Base-by-base conservation (phyloP, 2,888 invertebrate genomes). In the Gymnoscelis rufifasciata region DNA sequence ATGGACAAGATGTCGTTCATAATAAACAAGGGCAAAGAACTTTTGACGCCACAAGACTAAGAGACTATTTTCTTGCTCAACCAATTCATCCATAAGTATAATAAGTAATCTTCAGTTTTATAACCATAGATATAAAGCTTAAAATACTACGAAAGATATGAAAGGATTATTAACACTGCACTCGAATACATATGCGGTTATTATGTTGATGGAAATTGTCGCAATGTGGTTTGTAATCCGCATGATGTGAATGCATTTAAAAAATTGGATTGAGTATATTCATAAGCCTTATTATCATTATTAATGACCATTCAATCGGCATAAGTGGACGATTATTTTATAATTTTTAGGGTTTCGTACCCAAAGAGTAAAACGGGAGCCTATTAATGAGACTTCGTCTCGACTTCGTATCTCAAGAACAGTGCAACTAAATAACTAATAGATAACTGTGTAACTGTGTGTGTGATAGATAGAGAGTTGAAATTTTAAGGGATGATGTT, bases 171-270 rank as follows among this genome's bases (percentile, higher is more conserved):
- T 65, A 71, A 68, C 62, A 72, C 72, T 62, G 56, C 63, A 68
- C 74, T 74, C 73, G 84, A 84, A 86, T 86, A 83, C 72, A 78
- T 80, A 86, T 82, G 78, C 72, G 68, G 71, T 71, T 79, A 79
- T 83, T 83, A 84, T 78, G 74, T 67, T 77, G 79, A 81, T 83
- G 76, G 76, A 77, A 78, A 77, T 62, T 73, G 74, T 74, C 68
- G 69, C 72, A 73, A 69, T 69, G 70, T 66, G 65, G 68, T 70
- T 70, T 68, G 66, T 71, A 66, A 62, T 67, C 60, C 54, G 59
- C 68, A 73, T 64, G 68, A 60, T 49, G 55, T 52, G 69, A 70
- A 71, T 73, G 66, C 50, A 11, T 19, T 19, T 3, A 19, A 3
- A 19, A 19, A 19, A 19, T 19, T 19, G 19, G 2, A 3, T 19